Conservation (phyloP, 2,113 vertebrate species). For the Perca schrenkii region DNA sequence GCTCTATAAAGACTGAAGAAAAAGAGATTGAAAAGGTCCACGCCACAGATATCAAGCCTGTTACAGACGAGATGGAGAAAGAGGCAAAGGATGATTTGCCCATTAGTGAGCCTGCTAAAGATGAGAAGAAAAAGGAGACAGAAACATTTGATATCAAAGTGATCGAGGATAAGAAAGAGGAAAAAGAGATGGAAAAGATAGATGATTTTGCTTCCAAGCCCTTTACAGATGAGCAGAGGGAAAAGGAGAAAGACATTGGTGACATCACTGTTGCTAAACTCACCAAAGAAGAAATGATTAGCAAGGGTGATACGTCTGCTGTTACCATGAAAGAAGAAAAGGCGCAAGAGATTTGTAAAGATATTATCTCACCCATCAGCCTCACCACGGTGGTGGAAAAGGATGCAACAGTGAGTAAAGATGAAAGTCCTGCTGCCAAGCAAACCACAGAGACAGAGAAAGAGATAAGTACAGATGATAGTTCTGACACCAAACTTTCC, state of each 20-base stretch:
- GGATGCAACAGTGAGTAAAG: constrained; percentile 31
- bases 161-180: constrained; percentile 63
- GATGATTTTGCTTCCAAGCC: constrained; percentile 35
- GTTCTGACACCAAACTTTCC: constrained; percentile 6
- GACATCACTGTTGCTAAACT: constrained; percentile 46
- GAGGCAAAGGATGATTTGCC: constrained; percentile 18
- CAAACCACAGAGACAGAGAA: constrained; percentile 33
- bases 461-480: constrained; percentile 38
- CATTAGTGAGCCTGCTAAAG: constrained; percentile 34
- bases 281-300: constrained; percentile 49
- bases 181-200: constrained; percentile 57
- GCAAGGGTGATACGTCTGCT: constrained; percentile 17
- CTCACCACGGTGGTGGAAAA: constrained; percentile 17
- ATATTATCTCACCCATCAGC: constrained; percentile 25
- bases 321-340: constrained; percentile 34
- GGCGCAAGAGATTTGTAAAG: constrained; percentile 37
- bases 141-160: constrained; percentile 33
- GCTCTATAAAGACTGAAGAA: constrained; percentile 29
- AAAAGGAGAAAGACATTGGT: constrained; percentile 41
- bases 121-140: constrained; percentile 72
- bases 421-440: constrained; percentile 23
- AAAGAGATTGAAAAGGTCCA: constrained; percentile 31
- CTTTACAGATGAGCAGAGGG: constrained; percentile 25
- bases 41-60: constrained; percentile 8
- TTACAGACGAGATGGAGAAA: constrained; percentile 40